Percentiles rank a stretch among this genome's conserved stretches.
These are phyloP conservation scores for Poecile atricapillus DNA, from an alignment of 2,113 vertebrate genomes.

Conservation along the genomic window DNA sequence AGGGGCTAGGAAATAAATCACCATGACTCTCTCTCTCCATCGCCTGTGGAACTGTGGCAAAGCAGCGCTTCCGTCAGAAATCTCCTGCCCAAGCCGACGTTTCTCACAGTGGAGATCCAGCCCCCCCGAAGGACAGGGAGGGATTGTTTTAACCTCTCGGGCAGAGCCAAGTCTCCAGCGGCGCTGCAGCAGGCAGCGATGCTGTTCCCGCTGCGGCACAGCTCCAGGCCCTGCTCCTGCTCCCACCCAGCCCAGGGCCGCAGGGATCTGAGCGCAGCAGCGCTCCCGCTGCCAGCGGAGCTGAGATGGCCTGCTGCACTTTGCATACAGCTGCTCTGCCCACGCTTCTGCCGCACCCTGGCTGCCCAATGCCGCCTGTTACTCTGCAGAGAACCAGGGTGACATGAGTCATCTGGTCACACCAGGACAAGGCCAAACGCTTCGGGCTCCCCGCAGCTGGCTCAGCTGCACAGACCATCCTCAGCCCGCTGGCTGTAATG, in stretches of 20 bases:
- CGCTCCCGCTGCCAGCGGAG: accelerated
- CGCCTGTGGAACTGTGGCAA: background rate
- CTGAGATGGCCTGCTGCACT: background rate
- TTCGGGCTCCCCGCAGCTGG: background rate
- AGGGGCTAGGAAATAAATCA: background rate
- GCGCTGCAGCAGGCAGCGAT: background rate
- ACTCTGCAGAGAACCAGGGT: background rate
- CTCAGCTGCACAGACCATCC: background rate
- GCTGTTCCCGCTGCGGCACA: background rate
- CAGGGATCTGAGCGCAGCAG: accelerated
- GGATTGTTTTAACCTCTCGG: slow-evolving; percentile 13
- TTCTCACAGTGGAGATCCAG: background rate
- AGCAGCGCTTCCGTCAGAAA: background rate
- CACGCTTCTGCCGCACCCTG: background rate
- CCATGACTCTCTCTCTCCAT: background rate
- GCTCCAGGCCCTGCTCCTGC: background rate
- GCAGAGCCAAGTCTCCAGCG: background rate
- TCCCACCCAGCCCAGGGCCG: background rate
- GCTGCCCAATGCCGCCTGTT: background rate
- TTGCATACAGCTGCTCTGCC: background rate
- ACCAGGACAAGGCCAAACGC: accelerated
- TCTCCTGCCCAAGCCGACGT: background rate
- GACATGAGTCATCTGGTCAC: background rate
- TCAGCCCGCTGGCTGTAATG: accelerated
- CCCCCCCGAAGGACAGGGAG: background rate